Evolutionary conservation across 1,140 invertebrate species (phyloP).

Genomic region (Temnothorax curvispinosus): DNA sequence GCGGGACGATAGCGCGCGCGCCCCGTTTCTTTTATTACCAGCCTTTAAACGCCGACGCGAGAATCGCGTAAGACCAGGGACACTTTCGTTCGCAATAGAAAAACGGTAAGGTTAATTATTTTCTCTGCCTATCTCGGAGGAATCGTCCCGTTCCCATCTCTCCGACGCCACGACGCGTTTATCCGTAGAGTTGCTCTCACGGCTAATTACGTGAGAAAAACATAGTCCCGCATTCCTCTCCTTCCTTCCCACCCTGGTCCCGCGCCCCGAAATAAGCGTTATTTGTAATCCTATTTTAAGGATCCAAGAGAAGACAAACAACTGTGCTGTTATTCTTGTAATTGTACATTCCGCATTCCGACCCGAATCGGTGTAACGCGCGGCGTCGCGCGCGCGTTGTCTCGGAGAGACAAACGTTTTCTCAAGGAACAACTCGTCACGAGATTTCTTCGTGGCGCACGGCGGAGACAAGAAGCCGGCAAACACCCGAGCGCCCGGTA

Average conservation of each 20-base stretch:
- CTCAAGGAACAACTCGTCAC: neutral
- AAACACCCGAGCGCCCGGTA: conserved; percentile 26
- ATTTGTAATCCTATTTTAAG: conserved; percentile 70
- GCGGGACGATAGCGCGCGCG: neutral
- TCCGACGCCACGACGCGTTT: conserved; percentile 25
- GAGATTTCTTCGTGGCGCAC: conserved; percentile 52
- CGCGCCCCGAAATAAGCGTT: conserved; percentile 52
- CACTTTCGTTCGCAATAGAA: neutral
- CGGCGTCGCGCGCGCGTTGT: neutral
- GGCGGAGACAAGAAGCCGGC: conserved; percentile 18
- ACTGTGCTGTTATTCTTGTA: conserved; percentile 62
- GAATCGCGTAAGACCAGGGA: conserved; percentile 9
- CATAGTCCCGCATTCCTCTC: conserved; percentile 28
- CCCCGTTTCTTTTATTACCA: conserved; percentile 41
- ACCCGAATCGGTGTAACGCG: conserved; percentile 15
- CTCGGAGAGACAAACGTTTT: conserved; percentile 28
- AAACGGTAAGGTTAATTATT: conserved; percentile 69
- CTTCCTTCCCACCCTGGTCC: too few species aligned
- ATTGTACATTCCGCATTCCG: conserved; percentile 63
- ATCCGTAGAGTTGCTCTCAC: conserved; percentile 28
- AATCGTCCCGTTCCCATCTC: conserved; percentile 42
- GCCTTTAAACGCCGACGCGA: conserved; percentile 24
- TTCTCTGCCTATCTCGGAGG: conserved; percentile 36
- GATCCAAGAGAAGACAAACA: conserved; percentile 56
- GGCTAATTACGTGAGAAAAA: conserved; percentile 73